A percentile compares a stretch with the other conserved stretches of the same genome.
Conservation (phyloP, 2,113 vertebrate genomes). For the Apodemus sylvaticus region DNA sequence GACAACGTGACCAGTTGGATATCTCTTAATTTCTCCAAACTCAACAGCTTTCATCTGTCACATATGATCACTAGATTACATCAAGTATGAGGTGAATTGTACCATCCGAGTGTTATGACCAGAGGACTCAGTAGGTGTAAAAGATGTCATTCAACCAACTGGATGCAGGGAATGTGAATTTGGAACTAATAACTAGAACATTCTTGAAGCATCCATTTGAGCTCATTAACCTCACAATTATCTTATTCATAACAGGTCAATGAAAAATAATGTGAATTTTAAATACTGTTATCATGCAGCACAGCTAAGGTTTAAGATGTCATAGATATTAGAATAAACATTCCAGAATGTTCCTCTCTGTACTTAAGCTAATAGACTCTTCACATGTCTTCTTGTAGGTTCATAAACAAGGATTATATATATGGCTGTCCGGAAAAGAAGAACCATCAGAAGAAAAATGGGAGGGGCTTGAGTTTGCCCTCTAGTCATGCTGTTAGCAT, state of each 20-base stretch:
- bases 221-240: background rate
- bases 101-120: background rate
- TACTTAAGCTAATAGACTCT: background rate
- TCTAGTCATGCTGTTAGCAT: background rate
- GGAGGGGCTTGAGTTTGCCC: background rate
- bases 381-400: background rate
- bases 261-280: background rate
- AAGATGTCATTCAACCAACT: background rate
- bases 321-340: background rate
- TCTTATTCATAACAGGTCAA: background rate
- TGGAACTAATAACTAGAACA: background rate
- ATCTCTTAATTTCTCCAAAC: background rate
- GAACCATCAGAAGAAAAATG: background rate
- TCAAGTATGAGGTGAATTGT: background rate
- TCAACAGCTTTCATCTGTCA: background rate
- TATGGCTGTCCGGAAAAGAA: background rate
- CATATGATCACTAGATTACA: background rate
- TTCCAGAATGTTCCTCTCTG: background rate
- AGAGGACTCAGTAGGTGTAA: background rate
- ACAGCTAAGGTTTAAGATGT: background rate
- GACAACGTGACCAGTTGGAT: background rate
- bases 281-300: background rate
- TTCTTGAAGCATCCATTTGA: background rate
- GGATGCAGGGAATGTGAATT: background rate
- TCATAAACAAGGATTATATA: slow-evolving; percentile 11